phyloP scores from a whole-genome alignment of 2,888 invertebrate species.

The Hirtodrosophila trivittata region DNA sequence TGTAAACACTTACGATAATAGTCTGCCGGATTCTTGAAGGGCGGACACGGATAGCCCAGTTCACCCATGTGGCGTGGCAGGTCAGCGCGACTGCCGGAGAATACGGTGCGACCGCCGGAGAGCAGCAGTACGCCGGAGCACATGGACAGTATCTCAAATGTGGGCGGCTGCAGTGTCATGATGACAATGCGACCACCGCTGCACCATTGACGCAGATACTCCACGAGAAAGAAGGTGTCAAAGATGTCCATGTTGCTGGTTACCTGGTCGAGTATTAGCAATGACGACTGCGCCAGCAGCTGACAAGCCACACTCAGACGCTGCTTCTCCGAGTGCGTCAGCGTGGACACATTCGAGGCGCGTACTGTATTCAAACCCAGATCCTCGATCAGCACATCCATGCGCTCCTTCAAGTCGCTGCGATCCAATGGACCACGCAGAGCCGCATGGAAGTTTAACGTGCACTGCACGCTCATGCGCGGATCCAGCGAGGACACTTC shows the following conservation, averaged over 20 bases:
- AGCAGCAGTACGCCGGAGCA: slow-evolving; percentile 88
- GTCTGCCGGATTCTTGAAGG: slow-evolving; percentile 98
- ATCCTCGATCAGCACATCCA: slow-evolving; percentile 95
- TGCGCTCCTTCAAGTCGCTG: slow-evolving; percentile 89
- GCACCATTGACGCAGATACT: slow-evolving; percentile 94
- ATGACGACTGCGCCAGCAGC: slow-evolving; percentile 92
- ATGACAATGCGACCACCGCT: slow-evolving; percentile 92
- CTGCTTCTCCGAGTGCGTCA: slow-evolving; percentile 94
- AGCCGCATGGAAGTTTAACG: slow-evolving; percentile 92
- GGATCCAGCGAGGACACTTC: slow-evolving; percentile 85
- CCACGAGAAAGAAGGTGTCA: slow-evolving; percentile 97
- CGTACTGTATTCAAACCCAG: slow-evolving; percentile 95
- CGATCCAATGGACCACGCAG: slow-evolving; percentile 85
- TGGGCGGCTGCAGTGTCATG: slow-evolving; percentile 96
- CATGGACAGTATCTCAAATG: slow-evolving; percentile 98
- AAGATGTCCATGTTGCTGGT: slow-evolving; percentile 90
- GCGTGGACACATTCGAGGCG: slow-evolving; percentile 92
- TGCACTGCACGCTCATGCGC: slow-evolving; percentile 95
- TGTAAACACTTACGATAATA: slow-evolving; percentile 91
- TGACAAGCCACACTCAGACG: slow-evolving; percentile 95
- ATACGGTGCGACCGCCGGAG: slow-evolving; percentile 95
- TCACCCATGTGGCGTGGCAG: slow-evolving; percentile 96
- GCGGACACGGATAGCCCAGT: slow-evolving; percentile 96
- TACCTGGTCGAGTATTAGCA: slow-evolving; percentile 94
- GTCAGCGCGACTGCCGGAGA: slow-evolving; percentile 93